These are phyloP conservation scores for Nemapogon koenigi DNA, from an alignment of 2,888 invertebrate species.

Conservation along the genomic window DNA sequence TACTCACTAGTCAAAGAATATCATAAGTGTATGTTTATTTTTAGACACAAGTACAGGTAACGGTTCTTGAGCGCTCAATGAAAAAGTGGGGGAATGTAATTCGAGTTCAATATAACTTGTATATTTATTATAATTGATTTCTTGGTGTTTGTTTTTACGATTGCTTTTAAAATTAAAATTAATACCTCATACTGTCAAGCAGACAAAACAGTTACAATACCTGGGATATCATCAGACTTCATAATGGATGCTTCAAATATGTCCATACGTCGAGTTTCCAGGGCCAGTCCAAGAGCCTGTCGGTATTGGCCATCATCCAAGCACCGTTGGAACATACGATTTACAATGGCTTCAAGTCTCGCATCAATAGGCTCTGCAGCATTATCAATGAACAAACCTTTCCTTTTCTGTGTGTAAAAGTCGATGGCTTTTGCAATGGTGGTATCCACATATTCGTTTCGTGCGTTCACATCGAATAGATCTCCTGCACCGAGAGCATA, in stretches of 20 bases:
- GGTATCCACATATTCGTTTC: slow-evolving; percentile 96
- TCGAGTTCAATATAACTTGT: too few relatives aligned
- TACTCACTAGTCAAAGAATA: too few relatives aligned
- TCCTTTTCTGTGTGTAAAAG: slow-evolving; percentile 89
- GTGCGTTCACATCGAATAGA: slow-evolving; percentile 92
- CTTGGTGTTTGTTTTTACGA: too few relatives aligned
- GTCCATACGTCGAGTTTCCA: slow-evolving; percentile 97
- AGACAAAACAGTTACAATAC: too few relatives aligned
- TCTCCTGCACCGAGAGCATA: slow-evolving; percentile 96
- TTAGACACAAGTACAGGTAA: too few relatives aligned
- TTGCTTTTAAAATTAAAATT: too few relatives aligned
- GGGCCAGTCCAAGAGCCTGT: slow-evolving; percentile 94
- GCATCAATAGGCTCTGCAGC: slow-evolving; percentile 76
- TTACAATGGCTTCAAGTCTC: slow-evolving; percentile 90
- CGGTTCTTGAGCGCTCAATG: too few relatives aligned
- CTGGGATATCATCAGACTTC: slow-evolving; percentile 88
- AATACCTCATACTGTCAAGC: too few relatives aligned
- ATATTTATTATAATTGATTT: too few relatives aligned
- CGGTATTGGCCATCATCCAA: slow-evolving; percentile 93
- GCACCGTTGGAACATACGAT: slow-evolving; percentile 96
- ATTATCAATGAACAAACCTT: slow-evolving; percentile 74
- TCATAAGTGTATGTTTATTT: too few relatives aligned
- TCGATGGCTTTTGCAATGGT: slow-evolving; percentile 98
- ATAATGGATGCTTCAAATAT: slow-evolving; percentile 92
- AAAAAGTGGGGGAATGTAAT: too few relatives aligned